Evolutionary conservation across 2,797 vertebrate species (phyloP), one percentile per base, ranked within the genome.

Genomic region (Erethizon dorsatum): DNA sequence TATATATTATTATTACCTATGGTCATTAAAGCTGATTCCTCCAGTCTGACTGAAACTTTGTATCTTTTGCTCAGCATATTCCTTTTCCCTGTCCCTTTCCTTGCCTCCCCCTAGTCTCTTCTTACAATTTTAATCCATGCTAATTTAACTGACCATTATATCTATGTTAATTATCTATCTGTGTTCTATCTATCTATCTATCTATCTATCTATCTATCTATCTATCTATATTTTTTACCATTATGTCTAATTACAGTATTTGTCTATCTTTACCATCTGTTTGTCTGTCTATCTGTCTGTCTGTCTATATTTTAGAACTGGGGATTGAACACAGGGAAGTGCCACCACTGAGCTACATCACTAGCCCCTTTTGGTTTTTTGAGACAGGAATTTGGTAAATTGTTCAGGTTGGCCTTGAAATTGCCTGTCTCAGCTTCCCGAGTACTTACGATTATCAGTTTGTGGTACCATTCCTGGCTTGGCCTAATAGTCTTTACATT

Each of bases 401-500:
- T 28, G 11, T 45, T 47, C 41, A 75, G 71, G 24, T 47, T 75
- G 71, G 41, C 41, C 24, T 75, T 47, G 12, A 75, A 26, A 22
- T 28, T 47, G 41, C 12, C 41, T 28, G 24, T 26, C 11, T 75
- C 26, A 24, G 71, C 5, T 47, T 73, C 22, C 12, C 4, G 7
- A 45, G 22, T 75, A 75, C 26, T 24, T 47, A 24, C 10, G 37
- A 73, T 73, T 22, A 41, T 31, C 2, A 2, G 9, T 22, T 41
- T 73, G 9, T 73, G 41, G 8, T 71, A 20, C n/a, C 69, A 41
- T 71, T 71, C 3, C n/a, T 41, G 20, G 69, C 9, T 41, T 71
- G 37, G 37, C 79, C 50, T 91, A 37, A 31, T 96, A 93, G 83
- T 80, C 52, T 71, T 89, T 75, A 71, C 56, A 54, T 96, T 52